Evolutionary conservation across 2,888 invertebrate species (phyloP), one percentile per base, ranked within the genome.

Genomic region (Cerastis rubricosa): DNA sequence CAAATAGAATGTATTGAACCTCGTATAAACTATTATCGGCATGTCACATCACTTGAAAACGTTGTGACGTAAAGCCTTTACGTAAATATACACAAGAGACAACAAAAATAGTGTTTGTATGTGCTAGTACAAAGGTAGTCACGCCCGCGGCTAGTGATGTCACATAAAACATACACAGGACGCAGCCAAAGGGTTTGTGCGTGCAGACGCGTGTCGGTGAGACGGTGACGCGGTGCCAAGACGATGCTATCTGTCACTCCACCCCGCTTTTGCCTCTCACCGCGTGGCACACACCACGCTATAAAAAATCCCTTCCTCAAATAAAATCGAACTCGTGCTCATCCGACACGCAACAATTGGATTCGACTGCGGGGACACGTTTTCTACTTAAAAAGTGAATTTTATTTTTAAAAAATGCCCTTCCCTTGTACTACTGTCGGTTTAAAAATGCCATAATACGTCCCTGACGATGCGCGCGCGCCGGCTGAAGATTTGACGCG

Each of bases 401-500:
- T 96, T 96, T 96, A 95, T 95, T 96, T 96, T 96, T 95, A 93
- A 96, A 96, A 96, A 96, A 93, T 90, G 91, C 91, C 91, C 94
- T 80, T 95, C 94, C 95, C 95, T 92, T 91, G 92, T 91, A 90
- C 92, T 93, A 92, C 92, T 90, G 92, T 92, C 91, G 93, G 88
- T 94, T 95, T 95, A 95, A 96, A 96, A 96, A 96, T 95, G 94
- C 96, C 93, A 92, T 95, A 96, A 96, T 93, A 92, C 91, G 91
- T 94, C 93, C 92, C 93, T 89, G 93, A 92, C 93, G 93, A 88
- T 84, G 90, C 85, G 93, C 96, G 94, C 93, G 93, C 95, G 96
- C 96, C 96, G 96, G 96, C 96, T 96, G 96, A 96, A 94, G 94
- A 96, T 96, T 96, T 96, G 96, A 95, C 95, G 96, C 96, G 96